Conservation (phyloP, 1,140 invertebrate species). For the Drosophila nasuta region DNA sequence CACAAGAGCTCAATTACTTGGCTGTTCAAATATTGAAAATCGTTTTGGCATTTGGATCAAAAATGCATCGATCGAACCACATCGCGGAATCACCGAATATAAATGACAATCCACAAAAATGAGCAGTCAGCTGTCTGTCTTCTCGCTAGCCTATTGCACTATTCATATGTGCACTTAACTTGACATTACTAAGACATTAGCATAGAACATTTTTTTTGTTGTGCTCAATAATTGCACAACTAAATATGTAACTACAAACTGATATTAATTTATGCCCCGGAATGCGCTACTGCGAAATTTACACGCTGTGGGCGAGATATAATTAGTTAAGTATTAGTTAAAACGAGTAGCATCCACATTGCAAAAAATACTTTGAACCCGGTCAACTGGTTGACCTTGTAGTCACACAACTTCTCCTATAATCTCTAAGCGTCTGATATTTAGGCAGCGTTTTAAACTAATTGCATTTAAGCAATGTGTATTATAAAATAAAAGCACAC, state of each 20-base stretch:
- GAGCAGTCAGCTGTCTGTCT: conserved; percentile 28
- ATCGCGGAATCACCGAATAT: too few relatives aligned
- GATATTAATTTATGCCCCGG: conserved; percentile 34
- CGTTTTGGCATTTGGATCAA: conserved; percentile 24
- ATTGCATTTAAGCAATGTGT: conserved; percentile 8
- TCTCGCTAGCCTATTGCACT: conserved; percentile 22
- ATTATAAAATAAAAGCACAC: background rate
- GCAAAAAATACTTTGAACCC: conserved; percentile 7
- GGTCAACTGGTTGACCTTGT: conserved; percentile 10
- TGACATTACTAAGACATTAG: conserved; percentile 9
- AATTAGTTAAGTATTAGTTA: background rate
- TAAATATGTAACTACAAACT: background rate
- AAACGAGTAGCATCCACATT: background rate
- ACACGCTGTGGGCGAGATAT: conserved; percentile 29
- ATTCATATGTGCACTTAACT: conserved; percentile 20
- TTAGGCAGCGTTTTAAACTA: conserved; percentile 31
- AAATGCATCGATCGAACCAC: conserved; percentile 35
- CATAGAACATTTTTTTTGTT: background rate
- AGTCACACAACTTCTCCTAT: conserved; percentile 5
- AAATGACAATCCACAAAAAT: conserved; percentile 8
- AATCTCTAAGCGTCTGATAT: conserved; percentile 14
- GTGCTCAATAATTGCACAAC: conserved; percentile 2
- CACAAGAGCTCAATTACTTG: conserved; percentile 15
- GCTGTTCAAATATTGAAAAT: conserved; percentile 42
- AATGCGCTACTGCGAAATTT: conserved; percentile 13